Conservation (phyloP, 2,113 vertebrate genomes). For the human region GRCh38 chr3:185171501-185172000, state of each 20-base stretch:
- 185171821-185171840: not conserved
- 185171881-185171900: too few species aligned
- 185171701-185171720: not conserved
- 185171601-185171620: not conserved
- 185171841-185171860: not conserved
- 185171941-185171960: not conserved
- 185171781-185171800: not conserved
- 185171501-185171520: constrained; percentile 36
- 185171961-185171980: not conserved
- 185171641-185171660: not conserved
- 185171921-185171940: not conserved
- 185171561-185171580: constrained; percentile 34
- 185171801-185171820: not conserved
- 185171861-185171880: not conserved
- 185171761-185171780: not conserved
- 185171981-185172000: not conserved
- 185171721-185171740: not conserved
- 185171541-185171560: not conserved
- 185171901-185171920: not conserved
- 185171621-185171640: not conserved
- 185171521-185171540: constrained; percentile 50
- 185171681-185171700: not conserved
- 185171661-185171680: not conserved
- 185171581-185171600: not conserved
- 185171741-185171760: not conserved